Evolutionary conservation across 2,113 vertebrate species (phyloP), one percentile per base, ranked within the genome.

Genomic region (Chloropsis hardwickii): DNA sequence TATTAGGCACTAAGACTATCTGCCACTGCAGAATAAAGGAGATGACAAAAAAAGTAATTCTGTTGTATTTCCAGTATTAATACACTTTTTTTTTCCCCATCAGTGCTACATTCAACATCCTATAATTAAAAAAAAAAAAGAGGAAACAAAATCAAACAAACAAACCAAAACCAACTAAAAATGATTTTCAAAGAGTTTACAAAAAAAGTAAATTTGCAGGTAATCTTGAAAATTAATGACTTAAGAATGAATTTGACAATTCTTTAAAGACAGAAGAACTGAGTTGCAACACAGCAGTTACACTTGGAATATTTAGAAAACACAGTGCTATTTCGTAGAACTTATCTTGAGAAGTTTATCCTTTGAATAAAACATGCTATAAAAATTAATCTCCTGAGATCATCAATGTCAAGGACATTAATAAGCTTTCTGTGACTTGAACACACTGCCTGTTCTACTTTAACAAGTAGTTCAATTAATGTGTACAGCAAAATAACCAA

Each of bases 151-250:
- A 16, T 4, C 6, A 47, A 61, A 9, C 6, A 44, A 51, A 24
- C 5, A 25, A 67, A 20, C 8, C 9, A 29, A 66, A 57, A 31
- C 1, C 12, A 37, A 3, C 2, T 20, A 47, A 81, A n/a, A 0
- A 9, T 10, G 12, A 35, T 6, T 40, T 53, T n/a, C 5, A n/a
- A 44, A 65, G 28, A 53, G 1, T 37, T 70, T 47, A 73, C 25
- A 18, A 62, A 48, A 47, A 31, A 16, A 40, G 7, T 20, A 2
- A 31, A 40, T 47, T 88, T 39, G 35, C 5, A 18, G 2, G 10
- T 33, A 42, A 67, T 50, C 24, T 65, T 73, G 62, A 47, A 87
- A 90, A 65, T 48, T 0, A 48, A 5, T 44, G 5, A 33, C 3
- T 42, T 47, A 35, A 44, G 78, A 57, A 79, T 0, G 0, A 88